phyloP scores from a whole-genome alignment of 1,140 invertebrate genomes.

The Ceratina calcarata region DNA sequence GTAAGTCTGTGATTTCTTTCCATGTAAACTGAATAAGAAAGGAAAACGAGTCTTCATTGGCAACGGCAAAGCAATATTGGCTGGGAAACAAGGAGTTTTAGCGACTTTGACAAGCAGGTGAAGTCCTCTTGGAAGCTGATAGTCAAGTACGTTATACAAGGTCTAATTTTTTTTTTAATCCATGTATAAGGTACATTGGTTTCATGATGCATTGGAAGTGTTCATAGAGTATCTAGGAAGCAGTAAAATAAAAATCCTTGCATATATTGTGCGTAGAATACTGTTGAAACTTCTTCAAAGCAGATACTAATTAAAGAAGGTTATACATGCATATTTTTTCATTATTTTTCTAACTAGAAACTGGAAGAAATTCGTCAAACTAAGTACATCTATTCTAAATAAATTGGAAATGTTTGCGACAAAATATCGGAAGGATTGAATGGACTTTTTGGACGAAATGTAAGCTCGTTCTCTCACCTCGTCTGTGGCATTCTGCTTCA shows the following conservation, averaged over 20 bases:
- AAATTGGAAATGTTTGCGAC: not conserved
- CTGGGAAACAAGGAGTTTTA: not conserved
- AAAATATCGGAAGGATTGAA: constrained; percentile 2
- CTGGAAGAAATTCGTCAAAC: not conserved
- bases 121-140: not conserved
- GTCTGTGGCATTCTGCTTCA: constrained; percentile 75
- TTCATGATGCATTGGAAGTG: not conserved
- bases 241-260: not conserved
- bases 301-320: constrained; percentile 36
- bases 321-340: constrained; percentile 48
- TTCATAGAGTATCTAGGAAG: not conserved
- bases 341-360: not conserved
- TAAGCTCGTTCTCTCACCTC: constrained; percentile 70
- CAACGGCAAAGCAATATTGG: not conserved
- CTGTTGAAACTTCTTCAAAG: not conserved
- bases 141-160: constrained; percentile 14
- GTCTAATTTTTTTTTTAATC: constrained; percentile 6
- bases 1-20: constrained; percentile 72
- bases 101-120: too few relatives aligned
- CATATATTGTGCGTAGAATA: constrained; percentile 4
- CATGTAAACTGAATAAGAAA: constrained; percentile 70
- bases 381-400: not conserved
- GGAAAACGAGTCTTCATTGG: constrained; percentile 10
- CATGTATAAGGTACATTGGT: not conserved
- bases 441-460: constrained; percentile 50